phyloP scores from a whole-genome alignment of 2,888 invertebrate species.

The Andrena bucephala region DNA sequence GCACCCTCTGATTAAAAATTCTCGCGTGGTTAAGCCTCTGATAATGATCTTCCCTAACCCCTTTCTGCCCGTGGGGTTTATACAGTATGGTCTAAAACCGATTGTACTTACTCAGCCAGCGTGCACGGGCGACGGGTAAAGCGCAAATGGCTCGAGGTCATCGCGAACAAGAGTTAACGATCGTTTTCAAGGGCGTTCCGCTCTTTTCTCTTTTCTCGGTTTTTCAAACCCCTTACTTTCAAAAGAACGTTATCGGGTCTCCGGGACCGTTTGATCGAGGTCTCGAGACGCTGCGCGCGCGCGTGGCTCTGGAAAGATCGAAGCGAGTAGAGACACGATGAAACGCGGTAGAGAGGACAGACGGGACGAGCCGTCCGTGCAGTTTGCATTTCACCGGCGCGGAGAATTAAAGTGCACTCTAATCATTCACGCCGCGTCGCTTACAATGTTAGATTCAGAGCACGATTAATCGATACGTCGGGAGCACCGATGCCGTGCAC shows the following conservation, averaged over 20 bases:
- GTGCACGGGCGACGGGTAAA: constrained; percentile 75
- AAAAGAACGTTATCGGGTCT: constrained; percentile 21
- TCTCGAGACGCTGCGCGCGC: not conserved
- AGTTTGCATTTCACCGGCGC: constrained; percentile 2
- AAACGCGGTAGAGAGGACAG: not conserved
- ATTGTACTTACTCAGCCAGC: constrained; percentile 83
- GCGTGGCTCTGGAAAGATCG: not conserved
- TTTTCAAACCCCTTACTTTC: not conserved
- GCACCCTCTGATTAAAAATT: constrained; percentile 85
- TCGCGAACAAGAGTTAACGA: constrained; percentile 80
- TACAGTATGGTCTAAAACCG: constrained; percentile 81
- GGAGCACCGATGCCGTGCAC: constrained; percentile 33
- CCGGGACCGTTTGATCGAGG: not conserved
- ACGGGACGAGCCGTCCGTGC: too few relatives aligned
- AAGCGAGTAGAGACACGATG: not conserved
- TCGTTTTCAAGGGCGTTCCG: constrained; percentile 70
- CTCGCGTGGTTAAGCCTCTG: constrained; percentile 85
- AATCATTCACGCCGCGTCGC: constrained; percentile 35
- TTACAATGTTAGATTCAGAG: constrained; percentile 30
- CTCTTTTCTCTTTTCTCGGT: constrained; percentile 38
- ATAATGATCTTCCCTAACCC: constrained; percentile 85
- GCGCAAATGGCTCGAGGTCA: constrained; percentile 82
- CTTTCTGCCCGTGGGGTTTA: constrained; percentile 80
- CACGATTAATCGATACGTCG: constrained; percentile 59
- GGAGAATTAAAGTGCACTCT: constrained; percentile 29